Base-by-base conservation (phyloP, 2,888 invertebrate species). In the Machimus rusticus region DNA sequence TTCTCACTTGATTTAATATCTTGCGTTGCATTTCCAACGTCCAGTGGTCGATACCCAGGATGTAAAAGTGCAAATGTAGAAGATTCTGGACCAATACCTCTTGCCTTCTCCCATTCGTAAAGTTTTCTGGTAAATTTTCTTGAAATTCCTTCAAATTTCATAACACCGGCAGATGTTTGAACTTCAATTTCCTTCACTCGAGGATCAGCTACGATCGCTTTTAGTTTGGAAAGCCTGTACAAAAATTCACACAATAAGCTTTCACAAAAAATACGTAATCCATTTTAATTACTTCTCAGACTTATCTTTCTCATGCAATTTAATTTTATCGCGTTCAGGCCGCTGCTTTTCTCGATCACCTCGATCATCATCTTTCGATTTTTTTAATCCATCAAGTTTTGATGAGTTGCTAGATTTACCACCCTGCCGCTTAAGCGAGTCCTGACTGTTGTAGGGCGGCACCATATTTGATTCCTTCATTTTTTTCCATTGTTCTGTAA, bases 51-150 rank as follows among this genome's bases (percentile, higher is more conserved):
- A 88, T 93, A 93, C 9, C 94, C 94, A 0, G 95, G 94, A 90
- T 94, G 95, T 2, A 97, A 93, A 0, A 97, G 92, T 0, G 97
- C 96, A 89, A 97, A 96, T 0, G 97, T 97, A 0, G 97, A 97
- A 0, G 95, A 95, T 92, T 97, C 97, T 0, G 97, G 97, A 0
- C 96, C 96, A 87, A 97, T 97, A 1, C 97, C 97, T 88, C 95
- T 94, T n/a, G 97, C 96, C 90, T 97, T 97, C 91, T 97, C 97
- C 98, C 98, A 98, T 91, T 98, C 98, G 92, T 97, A 97, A 0
- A 98, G 94, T 90, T 97, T 97, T 37, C 96, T 95, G 0, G 98
- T 97, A 92, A 98, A 98, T 89, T 97, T 97, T 76, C 97, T 94
- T 0, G 97, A 97, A 89, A 98, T 97, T 12, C 95, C 97, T 94